Evolutionary conservation across 1,140 invertebrate genomes (phyloP).

Genomic region (Drosophila mojavensis): DNA sequence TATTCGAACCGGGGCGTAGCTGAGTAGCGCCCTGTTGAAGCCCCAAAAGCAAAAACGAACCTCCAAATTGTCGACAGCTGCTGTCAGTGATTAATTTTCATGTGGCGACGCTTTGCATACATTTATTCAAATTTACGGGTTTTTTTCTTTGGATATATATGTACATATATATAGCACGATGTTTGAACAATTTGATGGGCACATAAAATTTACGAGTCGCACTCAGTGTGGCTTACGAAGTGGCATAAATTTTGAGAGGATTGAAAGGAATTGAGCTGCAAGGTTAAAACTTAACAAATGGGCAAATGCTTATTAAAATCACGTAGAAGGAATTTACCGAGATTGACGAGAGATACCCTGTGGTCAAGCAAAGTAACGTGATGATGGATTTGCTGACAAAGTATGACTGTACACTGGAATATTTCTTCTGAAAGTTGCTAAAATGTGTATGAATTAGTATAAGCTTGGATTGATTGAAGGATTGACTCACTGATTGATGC

Average conservation of each 20-base stretch:
- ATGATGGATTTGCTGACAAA: neutral
- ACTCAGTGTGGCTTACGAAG: slow-evolving; percentile 26
- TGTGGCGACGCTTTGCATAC: slow-evolving; percentile 43
- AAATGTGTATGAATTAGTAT: too few species aligned
- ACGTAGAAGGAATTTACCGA: neutral
- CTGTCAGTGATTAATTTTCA: slow-evolving; percentile 59
- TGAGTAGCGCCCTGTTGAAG: neutral
- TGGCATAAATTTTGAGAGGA: slow-evolving; percentile 9
- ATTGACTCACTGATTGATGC: too few species aligned
- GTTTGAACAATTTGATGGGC: slow-evolving; percentile 38
- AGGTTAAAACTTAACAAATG: slow-evolving; percentile 31
- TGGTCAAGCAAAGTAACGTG: neutral
- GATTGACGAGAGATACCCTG: neutral
- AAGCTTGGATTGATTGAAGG: too few species aligned
- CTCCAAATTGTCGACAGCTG: slow-evolving; percentile 41
- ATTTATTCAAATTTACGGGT: slow-evolving; percentile 47
- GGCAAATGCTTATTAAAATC: slow-evolving; percentile 5
- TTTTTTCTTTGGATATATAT: slow-evolving; percentile 13
- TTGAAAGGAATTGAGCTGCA: slow-evolving; percentile 34
- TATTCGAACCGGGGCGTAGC: neutral
- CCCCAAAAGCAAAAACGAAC: slow-evolving; percentile 14
- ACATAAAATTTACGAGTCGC: slow-evolving; percentile 37
- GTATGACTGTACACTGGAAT: too few species aligned
- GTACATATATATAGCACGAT: slow-evolving; percentile 2
- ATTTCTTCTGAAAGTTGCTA: too few species aligned